phyloP scores from a whole-genome alignment of 2,113 vertebrate species.

The Melanostigma gelatinosum region DNA sequence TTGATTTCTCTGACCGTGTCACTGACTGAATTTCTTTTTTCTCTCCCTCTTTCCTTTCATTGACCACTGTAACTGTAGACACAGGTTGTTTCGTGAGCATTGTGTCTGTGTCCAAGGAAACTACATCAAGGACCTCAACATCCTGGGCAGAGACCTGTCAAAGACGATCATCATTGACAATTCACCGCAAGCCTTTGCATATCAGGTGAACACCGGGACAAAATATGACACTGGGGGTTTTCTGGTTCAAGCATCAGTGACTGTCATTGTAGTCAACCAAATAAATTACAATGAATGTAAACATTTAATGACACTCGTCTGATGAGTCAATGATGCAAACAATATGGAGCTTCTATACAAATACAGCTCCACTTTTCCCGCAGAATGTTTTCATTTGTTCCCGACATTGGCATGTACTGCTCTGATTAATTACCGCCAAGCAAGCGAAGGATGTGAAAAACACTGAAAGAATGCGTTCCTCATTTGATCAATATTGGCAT shows the following conservation, averaged over 20 bases:
- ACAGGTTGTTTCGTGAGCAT: slow-evolving; percentile 98
- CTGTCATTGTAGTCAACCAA: neutral
- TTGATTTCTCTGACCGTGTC: slow-evolving; percentile 58
- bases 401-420: neutral
- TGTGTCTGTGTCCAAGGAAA: slow-evolving; percentile 99
- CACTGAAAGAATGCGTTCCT: neutral
- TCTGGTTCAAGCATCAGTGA: neutral
- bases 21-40: slow-evolving; percentile 31
- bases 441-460: neutral
- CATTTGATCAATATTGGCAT: neutral
- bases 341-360: too few relatives aligned
- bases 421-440: neutral
- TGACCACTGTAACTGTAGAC: slow-evolving; percentile 80
- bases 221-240: neutral
- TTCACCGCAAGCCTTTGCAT: slow-evolving; percentile 99
- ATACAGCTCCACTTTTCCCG: neutral
- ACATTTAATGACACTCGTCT: neutral
- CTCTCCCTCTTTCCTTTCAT: slow-evolving; percentile 29
- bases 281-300: neutral
- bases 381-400: neutral
- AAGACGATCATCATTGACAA: slow-evolving; percentile 99
- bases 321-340: neutral
- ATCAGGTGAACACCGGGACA: slow-evolving; percentile 87
- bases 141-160: slow-evolving; percentile 98
- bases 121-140: slow-evolving; percentile 99